These are phyloP conservation scores for Antidorcas marsupialis DNA, from an alignment of 2,113 vertebrate species.

Conservation along the genomic window DNA sequence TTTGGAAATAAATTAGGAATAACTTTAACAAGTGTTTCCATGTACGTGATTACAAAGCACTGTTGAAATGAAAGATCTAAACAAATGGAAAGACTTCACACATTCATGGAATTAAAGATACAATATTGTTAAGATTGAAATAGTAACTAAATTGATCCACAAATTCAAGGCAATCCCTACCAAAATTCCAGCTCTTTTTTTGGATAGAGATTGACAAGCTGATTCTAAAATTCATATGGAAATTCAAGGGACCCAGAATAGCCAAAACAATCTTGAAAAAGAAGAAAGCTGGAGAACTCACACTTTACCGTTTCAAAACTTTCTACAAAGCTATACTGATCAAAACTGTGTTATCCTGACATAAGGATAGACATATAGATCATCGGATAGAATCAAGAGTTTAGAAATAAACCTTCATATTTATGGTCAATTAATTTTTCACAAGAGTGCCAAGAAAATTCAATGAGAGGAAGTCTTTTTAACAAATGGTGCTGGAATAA, in stretches of 20 bases:
- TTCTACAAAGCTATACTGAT: conserved; percentile 7
- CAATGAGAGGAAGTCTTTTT: not conserved
- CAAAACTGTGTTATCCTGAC: conserved; percentile 7
- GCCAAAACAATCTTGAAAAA: not conserved
- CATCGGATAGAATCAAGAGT: not conserved
- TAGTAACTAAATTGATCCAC: not conserved
- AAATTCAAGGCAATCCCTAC: not conserved
- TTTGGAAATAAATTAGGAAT: not conserved
- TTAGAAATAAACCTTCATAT: not conserved
- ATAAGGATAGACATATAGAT: not conserved
- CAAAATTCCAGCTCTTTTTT: not conserved
- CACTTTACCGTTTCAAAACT: not conserved
- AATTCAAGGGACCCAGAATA: not conserved
- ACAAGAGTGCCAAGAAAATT: not conserved
- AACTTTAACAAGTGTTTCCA: not conserved
- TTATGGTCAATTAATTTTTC: conserved; percentile 6
- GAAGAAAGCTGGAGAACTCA: not conserved
- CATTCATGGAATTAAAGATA: not conserved
- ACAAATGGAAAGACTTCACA: not conserved
- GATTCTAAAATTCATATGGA: conserved; percentile 2
- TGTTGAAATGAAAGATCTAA: conserved; percentile 12
- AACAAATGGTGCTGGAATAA: not conserved
- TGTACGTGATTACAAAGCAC: not conserved
- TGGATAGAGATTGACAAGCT: not conserved
- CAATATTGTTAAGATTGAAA: not conserved